phyloP scores from a whole-genome alignment of 1,140 invertebrate genomes.

The Drosophila parabipectinata region DNA sequence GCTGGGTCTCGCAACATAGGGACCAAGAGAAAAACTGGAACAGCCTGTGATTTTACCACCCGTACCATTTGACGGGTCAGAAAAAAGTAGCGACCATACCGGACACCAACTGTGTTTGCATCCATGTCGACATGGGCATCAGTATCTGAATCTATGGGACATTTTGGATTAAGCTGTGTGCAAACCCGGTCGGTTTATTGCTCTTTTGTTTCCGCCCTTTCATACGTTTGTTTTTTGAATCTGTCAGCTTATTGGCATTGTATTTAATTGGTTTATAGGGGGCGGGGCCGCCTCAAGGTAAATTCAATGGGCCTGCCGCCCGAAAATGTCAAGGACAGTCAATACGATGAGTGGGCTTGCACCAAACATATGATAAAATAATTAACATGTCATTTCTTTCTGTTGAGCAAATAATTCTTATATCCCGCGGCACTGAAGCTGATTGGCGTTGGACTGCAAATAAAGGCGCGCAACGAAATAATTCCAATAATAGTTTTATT shows the following conservation, averaged over 20 bases:
- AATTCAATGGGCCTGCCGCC: conserved; percentile 49
- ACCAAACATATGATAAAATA: conserved; percentile 13
- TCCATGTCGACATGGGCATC: conserved; percentile 15
- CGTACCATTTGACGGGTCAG: too few relatives aligned
- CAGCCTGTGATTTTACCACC: too few relatives aligned
- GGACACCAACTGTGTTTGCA: conserved; percentile 42
- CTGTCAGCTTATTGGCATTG: conserved; percentile 39
- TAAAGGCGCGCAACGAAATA: background rate
- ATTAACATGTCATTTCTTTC: conserved; percentile 34
- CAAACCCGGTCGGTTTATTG: conserved; percentile 25
- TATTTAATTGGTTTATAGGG: conserved; percentile 34
- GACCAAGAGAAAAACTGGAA: too few relatives aligned
- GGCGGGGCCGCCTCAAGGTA: conserved; percentile 29
- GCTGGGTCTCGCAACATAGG: too few relatives aligned
- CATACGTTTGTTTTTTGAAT: conserved; percentile 5
- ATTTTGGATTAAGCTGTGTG: conserved; percentile 28
- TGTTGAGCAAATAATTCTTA: conserved; percentile 17
- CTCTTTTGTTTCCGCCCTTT: conserved; percentile 11
- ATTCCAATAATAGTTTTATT: conserved; percentile 5
- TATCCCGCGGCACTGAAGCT: conserved; percentile 6
- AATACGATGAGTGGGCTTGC: background rate
- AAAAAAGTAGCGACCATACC: conserved; percentile 43
- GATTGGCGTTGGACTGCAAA: background rate
- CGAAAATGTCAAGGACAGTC: conserved; percentile 22
- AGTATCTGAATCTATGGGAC: conserved; percentile 20